Evolutionary conservation across 2,888 invertebrate genomes (phyloP), one percentile per base, ranked within the genome.

Genomic region (Caenorhabditis sp.): DNA sequence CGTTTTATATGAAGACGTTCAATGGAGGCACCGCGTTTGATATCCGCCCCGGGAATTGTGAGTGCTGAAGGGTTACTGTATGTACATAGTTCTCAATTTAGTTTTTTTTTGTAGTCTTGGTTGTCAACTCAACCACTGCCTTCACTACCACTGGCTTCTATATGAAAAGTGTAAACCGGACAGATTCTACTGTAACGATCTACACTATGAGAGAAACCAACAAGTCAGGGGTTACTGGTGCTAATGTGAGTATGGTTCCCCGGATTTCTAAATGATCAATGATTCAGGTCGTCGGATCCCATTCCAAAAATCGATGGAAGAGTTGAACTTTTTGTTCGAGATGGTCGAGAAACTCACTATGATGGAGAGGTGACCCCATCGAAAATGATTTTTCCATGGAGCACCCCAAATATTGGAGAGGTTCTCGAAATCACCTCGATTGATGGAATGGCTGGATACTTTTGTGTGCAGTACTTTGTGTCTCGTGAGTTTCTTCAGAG

Each of bases 101-200:
- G n/a, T n/a, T n/a, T n/a, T n/a, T n/a, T 22, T 22, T 54, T 35
- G 31, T 8, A 35, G 31, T 6, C 31, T 8, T 35, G 24, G 19
- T n/a, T 35, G 19, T 4, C 10, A 61, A 61, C 14, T 22, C 59
- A 1, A 61, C 59, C 0, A 16, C 24, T 41, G 69, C 54, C 1
- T 56, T 24, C 16, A 56, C 69, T 0, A 69, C 69, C 10, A 69
- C 69, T 31, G 69, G 69, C 16, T 41, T 69, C 24, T 69, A 69
- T 24, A 69, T 69, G 69, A 69, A 69, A 26, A 14, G 16, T 6
- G 22, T 38, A 2, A 51, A 51, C 7, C 24, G 24, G 10, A 10
- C 16, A 0, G 69, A 69, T 31, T n/a, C 24, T 12, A 38, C 16
- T 1, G 56, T 56, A 22, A 41, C 10, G 19, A 35, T 69, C 14